These are phyloP conservation scores for Tubiluchus corallicola DNA, from an alignment of 2,888 invertebrate genomes.

Conservation along the genomic window DNA sequence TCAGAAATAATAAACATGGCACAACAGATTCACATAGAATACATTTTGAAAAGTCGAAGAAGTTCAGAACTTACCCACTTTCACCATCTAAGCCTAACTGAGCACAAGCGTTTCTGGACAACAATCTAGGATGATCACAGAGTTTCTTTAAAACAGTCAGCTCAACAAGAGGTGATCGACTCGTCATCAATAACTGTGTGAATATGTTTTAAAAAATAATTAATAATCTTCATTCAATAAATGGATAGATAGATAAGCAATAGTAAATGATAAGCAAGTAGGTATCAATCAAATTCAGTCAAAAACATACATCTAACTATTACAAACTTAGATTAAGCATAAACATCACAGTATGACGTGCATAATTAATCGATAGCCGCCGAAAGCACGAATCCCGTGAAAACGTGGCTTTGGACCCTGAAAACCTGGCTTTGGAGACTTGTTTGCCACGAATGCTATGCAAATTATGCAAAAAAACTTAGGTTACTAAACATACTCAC, in stretches of 20 bases:
- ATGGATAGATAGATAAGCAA: neutral
- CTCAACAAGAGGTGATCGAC: conserved; percentile 28
- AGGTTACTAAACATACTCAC: conserved; percentile 17
- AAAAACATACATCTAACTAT: no score
- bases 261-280: no score
- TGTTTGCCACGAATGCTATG: neutral
- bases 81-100: conserved; percentile 20
- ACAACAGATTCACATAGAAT: no score
- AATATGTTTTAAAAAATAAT: conserved; percentile 6
- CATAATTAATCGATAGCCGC: no score
- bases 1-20: no score
- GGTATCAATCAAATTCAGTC: no score
- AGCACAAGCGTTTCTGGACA: conserved; percentile 26
- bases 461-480: neutral
- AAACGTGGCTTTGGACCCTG: no score
- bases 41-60: no score
- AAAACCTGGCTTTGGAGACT: neutral
- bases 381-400: no score
- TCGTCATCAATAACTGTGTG: conserved; percentile 26
- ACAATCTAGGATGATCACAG: conserved; percentile 31
- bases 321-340: no score
- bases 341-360: no score
- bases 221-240: neutral
- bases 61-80: conserved; percentile 4
- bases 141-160: conserved; percentile 31